These are phyloP conservation scores for Podarcis lilfordi DNA, from an alignment of 2,797 vertebrate genomes.

Conservation along the genomic window DNA sequence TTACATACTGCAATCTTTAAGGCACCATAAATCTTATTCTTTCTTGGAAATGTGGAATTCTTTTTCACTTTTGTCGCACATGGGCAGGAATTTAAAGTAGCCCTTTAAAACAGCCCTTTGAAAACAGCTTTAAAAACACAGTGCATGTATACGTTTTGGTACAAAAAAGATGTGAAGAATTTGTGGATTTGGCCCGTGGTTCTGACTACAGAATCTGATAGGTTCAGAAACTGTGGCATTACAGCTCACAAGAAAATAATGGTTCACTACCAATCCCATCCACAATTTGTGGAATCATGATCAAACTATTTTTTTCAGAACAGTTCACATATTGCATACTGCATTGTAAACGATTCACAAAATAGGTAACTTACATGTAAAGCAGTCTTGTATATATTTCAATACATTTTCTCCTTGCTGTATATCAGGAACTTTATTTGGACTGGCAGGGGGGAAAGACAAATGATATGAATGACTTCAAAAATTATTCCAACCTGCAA, in stretches of 20 bases:
- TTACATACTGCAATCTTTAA: background rate
- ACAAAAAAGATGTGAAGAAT: background rate
- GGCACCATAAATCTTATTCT: background rate
- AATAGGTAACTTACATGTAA: constrained; percentile 73
- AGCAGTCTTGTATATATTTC: constrained; percentile 72
- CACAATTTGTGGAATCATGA: background rate
- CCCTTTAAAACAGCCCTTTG: background rate
- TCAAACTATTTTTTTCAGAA: background rate
- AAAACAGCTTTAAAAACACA: background rate
- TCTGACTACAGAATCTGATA: background rate
- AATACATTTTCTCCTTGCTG: constrained; percentile 61
- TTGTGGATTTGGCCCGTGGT: background rate
- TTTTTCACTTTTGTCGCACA: background rate
- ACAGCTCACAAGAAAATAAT: background rate
- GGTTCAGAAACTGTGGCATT: background rate
- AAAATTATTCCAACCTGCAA: background rate
- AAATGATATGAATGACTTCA: constrained; percentile 35
- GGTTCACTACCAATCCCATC: background rate
- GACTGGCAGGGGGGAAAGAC: constrained; percentile 37
- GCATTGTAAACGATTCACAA: background rate
- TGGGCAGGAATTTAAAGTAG: background rate
- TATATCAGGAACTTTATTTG: constrained; percentile 60
- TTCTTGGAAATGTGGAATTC: background rate
- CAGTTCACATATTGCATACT: background rate
- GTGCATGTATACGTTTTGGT: background rate